Evolutionary conservation across 2,797 vertebrate genomes (phyloP).

Genomic region (Pelodytes ibericus): DNA sequence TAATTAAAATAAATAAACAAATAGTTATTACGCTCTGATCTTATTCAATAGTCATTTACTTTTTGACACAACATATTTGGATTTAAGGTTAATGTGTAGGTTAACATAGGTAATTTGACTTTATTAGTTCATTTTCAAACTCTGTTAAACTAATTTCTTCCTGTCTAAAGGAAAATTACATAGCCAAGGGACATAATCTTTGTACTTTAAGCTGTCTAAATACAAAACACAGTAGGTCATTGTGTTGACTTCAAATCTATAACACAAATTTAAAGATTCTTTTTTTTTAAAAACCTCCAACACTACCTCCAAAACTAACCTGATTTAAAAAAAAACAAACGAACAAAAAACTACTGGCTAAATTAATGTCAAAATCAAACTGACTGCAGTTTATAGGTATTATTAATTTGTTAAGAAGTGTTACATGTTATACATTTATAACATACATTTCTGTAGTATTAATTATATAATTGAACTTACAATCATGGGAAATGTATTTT

Average conservation of each 20-base stretch:
- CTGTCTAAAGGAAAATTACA: conserved; percentile 45
- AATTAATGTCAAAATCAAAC: too few relatives aligned
- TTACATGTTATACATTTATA: too few relatives aligned
- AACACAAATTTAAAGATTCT: too few relatives aligned
- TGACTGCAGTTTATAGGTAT: too few relatives aligned
- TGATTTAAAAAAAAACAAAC: too few relatives aligned
- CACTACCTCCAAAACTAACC: too few relatives aligned
- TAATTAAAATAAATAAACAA: too few relatives aligned
- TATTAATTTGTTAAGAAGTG: too few relatives aligned
- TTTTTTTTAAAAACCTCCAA: not conserved
- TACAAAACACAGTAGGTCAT: conserved; percentile 30
- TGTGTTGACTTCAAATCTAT: conserved; percentile 4
- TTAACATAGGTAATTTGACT: conserved; percentile 46
- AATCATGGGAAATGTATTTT: too few relatives aligned
- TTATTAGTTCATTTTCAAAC: conserved; percentile 43
- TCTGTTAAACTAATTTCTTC: conserved; percentile 45
- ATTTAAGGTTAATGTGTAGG: conserved; percentile 42
- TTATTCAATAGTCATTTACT: not conserved
- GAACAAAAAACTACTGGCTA: too few relatives aligned
- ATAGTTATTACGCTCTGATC: not conserved
- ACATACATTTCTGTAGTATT: too few relatives aligned
- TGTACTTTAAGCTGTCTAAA: conserved; percentile 25
- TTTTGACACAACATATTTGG: not conserved
- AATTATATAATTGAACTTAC: too few relatives aligned
- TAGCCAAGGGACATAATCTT: conserved; percentile 47